Percentiles rank a stretch among this genome's conserved stretches.
Evolutionary conservation across 2,113 vertebrate species (phyloP).

Genomic region (Apodemus sylvaticus): DNA sequence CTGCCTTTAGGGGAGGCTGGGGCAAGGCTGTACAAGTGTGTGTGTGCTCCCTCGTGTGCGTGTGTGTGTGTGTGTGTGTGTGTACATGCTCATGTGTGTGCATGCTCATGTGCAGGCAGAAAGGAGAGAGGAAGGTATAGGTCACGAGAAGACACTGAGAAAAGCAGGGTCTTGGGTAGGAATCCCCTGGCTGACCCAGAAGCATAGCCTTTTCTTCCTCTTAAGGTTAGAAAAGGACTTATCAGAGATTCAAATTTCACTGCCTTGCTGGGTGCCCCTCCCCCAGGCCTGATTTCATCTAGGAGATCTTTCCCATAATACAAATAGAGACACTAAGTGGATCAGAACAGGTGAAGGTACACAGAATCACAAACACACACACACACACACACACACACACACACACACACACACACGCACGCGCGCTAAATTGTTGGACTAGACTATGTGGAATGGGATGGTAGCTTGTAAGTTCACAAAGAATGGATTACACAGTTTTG

Average conservation of each 20-base stretch:
- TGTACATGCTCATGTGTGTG: too few relatives aligned
- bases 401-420: neutral
- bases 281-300: neutral
- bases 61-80: neutral
- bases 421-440: neutral
- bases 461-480: neutral
- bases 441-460: neutral
- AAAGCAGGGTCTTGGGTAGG: fast-evolving
- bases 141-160: neutral
- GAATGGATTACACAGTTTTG: neutral
- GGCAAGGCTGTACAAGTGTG: neutral
- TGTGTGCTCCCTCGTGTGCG: fast-evolving
- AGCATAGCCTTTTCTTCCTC: neutral
- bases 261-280: neutral
- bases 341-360: neutral
- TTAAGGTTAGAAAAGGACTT: neutral
- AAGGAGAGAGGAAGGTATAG: neutral
- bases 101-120: neutral
- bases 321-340: neutral
- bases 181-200: neutral
- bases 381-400: neutral
- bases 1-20: neutral
- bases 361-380: neutral
- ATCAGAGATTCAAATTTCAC: fast-evolving
- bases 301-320: neutral